Evolutionary conservation across 2,888 invertebrate genomes (phyloP).

Genomic region (Drosophila gaucha): DNA sequence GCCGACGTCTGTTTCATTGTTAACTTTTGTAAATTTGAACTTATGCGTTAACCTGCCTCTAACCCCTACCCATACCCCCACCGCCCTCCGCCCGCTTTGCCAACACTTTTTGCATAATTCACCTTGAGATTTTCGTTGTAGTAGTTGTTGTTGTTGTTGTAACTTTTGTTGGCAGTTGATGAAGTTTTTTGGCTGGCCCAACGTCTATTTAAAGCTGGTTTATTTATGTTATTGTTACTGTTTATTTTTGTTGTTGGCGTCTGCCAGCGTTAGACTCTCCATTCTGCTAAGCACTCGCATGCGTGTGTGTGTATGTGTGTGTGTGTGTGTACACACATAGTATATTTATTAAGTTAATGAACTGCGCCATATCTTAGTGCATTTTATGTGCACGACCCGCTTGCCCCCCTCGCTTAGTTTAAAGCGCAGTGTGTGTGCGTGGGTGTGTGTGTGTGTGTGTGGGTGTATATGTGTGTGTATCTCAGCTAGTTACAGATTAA

Average conservation of each 20-base stretch:
- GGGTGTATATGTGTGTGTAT: slow-evolving; percentile 2
- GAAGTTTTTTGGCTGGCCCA: slow-evolving; percentile 34
- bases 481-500: slow-evolving; percentile 26
- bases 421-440: slow-evolving; percentile 11
- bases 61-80: background rate
- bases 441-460: background rate
- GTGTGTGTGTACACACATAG: slow-evolving; percentile 4
- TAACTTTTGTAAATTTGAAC: slow-evolving; percentile 39
- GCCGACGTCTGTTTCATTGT: slow-evolving; percentile 23
- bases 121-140: slow-evolving; percentile 25
- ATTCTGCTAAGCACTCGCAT: slow-evolving; percentile 13
- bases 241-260: slow-evolving; percentile 10
- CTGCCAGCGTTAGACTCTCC: slow-evolving; percentile 26
- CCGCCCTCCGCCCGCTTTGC: background rate
- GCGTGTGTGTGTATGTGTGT: background rate
- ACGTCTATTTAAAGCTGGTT: slow-evolving; percentile 39
- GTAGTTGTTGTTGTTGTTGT: slow-evolving; percentile 6
- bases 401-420: slow-evolving; percentile 4
- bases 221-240: slow-evolving; percentile 51
- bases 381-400: slow-evolving; percentile 33
- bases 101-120: slow-evolving; percentile 22
- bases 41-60: slow-evolving; percentile 16
- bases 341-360: slow-evolving; percentile 58
- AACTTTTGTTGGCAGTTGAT: slow-evolving; percentile 37
- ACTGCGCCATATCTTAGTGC: slow-evolving; percentile 50